Conservation (phyloP, 2,888 invertebrate species). For the Agriopis marginaria region DNA sequence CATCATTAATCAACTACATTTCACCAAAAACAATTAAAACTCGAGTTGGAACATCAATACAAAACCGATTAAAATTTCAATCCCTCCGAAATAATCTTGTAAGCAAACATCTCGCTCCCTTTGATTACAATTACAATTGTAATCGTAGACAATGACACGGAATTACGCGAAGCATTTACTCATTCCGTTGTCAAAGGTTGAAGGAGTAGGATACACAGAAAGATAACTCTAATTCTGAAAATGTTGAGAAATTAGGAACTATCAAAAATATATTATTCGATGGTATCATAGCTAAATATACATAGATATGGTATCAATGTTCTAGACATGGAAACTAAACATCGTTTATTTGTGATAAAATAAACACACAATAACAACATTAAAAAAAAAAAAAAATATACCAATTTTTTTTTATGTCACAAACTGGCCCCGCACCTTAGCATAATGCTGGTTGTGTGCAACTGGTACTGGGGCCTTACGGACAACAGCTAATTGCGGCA, state of each 20-base stretch:
- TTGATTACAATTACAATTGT: slow-evolving; percentile 58
- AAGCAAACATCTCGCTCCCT: slow-evolving; percentile 44
- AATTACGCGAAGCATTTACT: slow-evolving; percentile 44
- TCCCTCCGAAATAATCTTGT: slow-evolving; percentile 41
- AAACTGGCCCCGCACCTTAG: too few species aligned
- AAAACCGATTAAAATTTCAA: slow-evolving; percentile 48
- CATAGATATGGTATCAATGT: too few species aligned
- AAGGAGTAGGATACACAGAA: slow-evolving; percentile 14
- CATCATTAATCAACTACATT: slow-evolving; percentile 23
- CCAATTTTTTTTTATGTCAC: too few species aligned
- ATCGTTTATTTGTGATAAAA: too few species aligned
- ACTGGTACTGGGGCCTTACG: too few species aligned
- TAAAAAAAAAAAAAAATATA: too few species aligned
- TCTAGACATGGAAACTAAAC: too few species aligned
- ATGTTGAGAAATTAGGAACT: not conserved
- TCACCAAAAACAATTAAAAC: slow-evolving; percentile 35
- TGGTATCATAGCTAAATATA: too few species aligned
- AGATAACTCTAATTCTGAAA: slow-evolving; percentile 8
- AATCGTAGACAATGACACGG: slow-evolving; percentile 50
- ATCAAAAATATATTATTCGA: not conserved
- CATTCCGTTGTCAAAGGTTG: slow-evolving; percentile 34
- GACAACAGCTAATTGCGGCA: too few species aligned
- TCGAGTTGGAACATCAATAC: slow-evolving; percentile 38
- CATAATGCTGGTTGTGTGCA: too few species aligned
- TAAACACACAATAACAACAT: too few species aligned